Base-by-base conservation (phyloP, 2,797 vertebrate genomes). In the Podarcis siculus region DNA sequence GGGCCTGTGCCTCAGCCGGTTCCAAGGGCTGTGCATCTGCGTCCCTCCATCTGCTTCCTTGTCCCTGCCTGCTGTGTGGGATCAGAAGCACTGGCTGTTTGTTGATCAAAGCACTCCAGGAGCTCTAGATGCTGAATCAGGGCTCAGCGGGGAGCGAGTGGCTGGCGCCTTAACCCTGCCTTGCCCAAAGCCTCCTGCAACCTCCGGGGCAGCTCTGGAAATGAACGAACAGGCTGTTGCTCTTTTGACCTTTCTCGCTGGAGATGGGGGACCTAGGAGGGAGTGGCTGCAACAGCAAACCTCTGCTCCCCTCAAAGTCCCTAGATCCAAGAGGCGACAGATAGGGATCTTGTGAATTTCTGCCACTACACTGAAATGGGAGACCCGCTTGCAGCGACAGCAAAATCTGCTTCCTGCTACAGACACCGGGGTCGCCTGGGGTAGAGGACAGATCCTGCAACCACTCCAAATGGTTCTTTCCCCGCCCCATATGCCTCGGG, bases 51-150 rank as follows among this genome's bases (percentile, higher is more conserved):
- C 82, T 88, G 64, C 58, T 86, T 82, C 42, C 64, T 30, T 69
- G 81, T 32, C 76, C 32, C 55, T 67, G 87, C 67, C 82, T 89
- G 39, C 77, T 25, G 27, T 75, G 67, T 80, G 77, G 82, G 78
- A 89, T 85, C 87, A 89, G 55, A 89, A 77, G 71, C 67, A 0
- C 49, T 64, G n/a, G 82, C 76, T 79, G 83, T 61, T 75, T 66
- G 55, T 80, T 75, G 82, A 85, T 89, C 82, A 89, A 83, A 85
- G 82, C 87, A 30, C 82, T 80, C 77, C 77, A 64, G 82, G 67
- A 64, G 82, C 87, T 72, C 4, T 58, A 75, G 82, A 66, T 85
- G 87, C 77, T 89, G 87, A 85, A 85, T 89, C 82, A 85, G 82
- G 32, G 37, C 87, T 75, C 87, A 89, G 87, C 67, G 1, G 87